These are phyloP conservation scores for Noctua comes DNA, from an alignment of 2,888 invertebrate genomes.

Conservation along the genomic window DNA sequence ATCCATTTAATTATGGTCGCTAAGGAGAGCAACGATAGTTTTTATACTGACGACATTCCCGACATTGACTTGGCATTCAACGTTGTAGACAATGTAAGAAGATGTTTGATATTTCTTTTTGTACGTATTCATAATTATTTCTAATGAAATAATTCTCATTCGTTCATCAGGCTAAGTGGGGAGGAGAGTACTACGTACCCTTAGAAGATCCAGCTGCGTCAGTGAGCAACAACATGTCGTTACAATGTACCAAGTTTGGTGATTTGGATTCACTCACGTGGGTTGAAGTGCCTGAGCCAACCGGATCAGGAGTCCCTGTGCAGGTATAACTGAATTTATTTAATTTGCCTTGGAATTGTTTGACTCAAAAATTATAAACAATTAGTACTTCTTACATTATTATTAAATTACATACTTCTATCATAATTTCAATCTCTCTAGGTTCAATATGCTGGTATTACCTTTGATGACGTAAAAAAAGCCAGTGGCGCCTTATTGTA, in stretches of 20 bases:
- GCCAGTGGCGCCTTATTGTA: constrained; percentile 64
- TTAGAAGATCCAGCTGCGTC: constrained; percentile 36
- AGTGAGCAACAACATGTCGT: constrained; percentile 47
- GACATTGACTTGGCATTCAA: constrained; percentile 61
- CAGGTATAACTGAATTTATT: constrained; percentile 65
- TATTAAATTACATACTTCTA: neutral
- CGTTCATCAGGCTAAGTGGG: constrained; percentile 65
- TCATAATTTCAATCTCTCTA: constrained; percentile 39
- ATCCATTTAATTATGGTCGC: constrained; percentile 62
- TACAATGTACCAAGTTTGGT: constrained; percentile 64
- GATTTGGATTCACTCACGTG: constrained; percentile 52
- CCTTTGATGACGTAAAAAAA: constrained; percentile 68
- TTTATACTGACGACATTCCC: constrained; percentile 44
- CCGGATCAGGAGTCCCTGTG: constrained; percentile 68
- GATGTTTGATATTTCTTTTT: neutral
- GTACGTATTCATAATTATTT: neutral
- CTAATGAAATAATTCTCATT: neutral
- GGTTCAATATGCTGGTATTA: constrained; percentile 77
- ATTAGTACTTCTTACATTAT: neutral
- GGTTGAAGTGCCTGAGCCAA: constrained; percentile 37
- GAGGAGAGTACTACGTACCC: constrained; percentile 70
- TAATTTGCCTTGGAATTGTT: neutral
- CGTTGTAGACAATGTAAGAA: constrained; percentile 63
- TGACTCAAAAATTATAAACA: too few species aligned
- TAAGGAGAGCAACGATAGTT: constrained; percentile 37